These are phyloP conservation scores for Athripsodes cinereus DNA, from an alignment of 2,888 invertebrate genomes.

Conservation along the genomic window DNA sequence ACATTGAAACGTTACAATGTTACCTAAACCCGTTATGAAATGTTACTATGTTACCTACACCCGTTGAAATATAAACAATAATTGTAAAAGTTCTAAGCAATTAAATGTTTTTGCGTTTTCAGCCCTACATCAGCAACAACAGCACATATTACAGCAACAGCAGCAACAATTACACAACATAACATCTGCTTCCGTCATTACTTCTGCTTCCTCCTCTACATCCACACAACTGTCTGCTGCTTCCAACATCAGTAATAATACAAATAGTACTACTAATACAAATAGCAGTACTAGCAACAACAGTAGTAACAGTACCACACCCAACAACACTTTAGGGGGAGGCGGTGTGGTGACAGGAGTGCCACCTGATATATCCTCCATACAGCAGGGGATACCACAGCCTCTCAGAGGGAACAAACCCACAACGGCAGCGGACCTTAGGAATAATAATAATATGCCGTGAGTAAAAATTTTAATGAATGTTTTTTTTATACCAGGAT, in stretches of 20 bases:
- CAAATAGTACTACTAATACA: no score
- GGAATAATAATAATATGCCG: constrained; percentile 18
- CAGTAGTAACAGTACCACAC: constrained; percentile 26
- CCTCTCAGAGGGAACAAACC: constrained; percentile 15
- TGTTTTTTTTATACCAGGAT: no score
- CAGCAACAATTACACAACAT: constrained; percentile 18
- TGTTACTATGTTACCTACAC: not conserved
- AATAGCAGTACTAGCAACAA: constrained; percentile 26
- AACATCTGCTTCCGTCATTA: not conserved
- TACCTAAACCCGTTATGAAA: not conserved
- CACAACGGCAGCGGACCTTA: not conserved
- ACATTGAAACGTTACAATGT: no score
- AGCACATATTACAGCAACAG: constrained; percentile 21
- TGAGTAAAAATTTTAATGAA: constrained; percentile 14
- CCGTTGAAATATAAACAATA: no score
- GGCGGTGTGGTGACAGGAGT: no score
- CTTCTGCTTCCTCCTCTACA: constrained; percentile 20
- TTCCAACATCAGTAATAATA: no score
- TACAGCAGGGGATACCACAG: constrained; percentile 24
- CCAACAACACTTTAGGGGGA: no score
- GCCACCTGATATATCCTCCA: constrained; percentile 21
- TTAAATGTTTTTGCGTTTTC: not conserved
- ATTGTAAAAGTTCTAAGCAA: no score
- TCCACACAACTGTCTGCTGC: no score
- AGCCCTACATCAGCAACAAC: constrained; percentile 11